phyloP scores from a whole-genome alignment of 2,797 vertebrate genomes.

The Semotilus atromaculatus region DNA sequence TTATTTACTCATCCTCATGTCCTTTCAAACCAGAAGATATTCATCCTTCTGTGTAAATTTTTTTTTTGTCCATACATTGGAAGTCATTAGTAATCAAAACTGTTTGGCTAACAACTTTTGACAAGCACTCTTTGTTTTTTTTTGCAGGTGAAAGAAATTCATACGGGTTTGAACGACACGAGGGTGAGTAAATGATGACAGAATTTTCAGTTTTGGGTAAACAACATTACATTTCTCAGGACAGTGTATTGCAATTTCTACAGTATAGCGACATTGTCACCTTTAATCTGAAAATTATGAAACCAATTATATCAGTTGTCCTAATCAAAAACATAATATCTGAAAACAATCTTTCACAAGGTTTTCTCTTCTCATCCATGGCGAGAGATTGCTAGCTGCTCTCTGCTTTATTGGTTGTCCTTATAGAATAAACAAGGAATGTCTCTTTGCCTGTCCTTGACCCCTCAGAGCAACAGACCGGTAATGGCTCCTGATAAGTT shows the following conservation, averaged over 20 bases:
- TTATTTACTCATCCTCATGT: too few species aligned
- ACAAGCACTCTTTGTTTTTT: neutral
- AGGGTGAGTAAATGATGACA: neutral
- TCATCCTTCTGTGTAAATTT: neutral
- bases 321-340: neutral
- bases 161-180: neutral
- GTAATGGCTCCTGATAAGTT: slow-evolving; percentile 59
- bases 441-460: slow-evolving; percentile 56
- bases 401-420: slow-evolving; percentile 33
- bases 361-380: neutral
- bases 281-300: neutral
- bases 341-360: neutral
- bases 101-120: neutral
- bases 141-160: neutral
- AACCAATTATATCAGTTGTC: neutral
- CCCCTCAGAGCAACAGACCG: slow-evolving; percentile 51
- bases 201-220: neutral
- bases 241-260: neutral
- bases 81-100: neutral
- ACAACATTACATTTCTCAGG: neutral
- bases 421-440: slow-evolving; percentile 53
- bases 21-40: too few species aligned
- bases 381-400: neutral
- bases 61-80: neutral
- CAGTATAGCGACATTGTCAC: neutral